These are phyloP conservation scores for Thermophis baileyi DNA, from an alignment of 2,113 vertebrate species.

Conservation along the genomic window DNA sequence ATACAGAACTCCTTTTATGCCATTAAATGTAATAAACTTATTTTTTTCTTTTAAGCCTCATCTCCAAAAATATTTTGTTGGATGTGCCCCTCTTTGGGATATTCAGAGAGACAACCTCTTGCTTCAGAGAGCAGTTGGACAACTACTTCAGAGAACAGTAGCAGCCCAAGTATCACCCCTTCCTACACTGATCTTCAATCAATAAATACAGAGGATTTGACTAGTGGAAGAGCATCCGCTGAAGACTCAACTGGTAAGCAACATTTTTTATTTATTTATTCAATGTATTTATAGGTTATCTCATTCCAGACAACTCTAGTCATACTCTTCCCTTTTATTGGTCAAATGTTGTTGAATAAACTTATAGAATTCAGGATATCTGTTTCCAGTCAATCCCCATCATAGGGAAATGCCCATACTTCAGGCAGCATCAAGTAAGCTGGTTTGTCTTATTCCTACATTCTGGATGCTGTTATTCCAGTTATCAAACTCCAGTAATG, in stretches of 20 bases:
- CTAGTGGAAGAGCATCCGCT: slow-evolving; percentile 63
- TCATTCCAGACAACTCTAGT: background rate
- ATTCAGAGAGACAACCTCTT: slow-evolving; percentile 57
- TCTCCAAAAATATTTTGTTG: slow-evolving; percentile 63
- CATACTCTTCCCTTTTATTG: slow-evolving; percentile 2
- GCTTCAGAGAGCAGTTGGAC: slow-evolving; percentile 75
- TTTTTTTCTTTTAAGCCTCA: slow-evolving; percentile 46
- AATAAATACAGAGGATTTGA: slow-evolving; percentile 64
- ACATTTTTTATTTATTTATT: background rate
- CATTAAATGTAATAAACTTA: background rate
- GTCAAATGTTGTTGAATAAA: background rate
- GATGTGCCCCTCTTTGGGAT: slow-evolving; percentile 64
- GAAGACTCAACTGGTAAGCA: slow-evolving; percentile 71
- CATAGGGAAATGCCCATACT: too few relatives aligned
- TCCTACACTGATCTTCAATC: slow-evolving; percentile 72
- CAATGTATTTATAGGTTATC: background rate
- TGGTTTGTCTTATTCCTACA: background rate
- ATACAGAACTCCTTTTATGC: background rate
- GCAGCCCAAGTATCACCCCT: slow-evolving; percentile 70
- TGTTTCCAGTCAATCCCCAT: background rate
- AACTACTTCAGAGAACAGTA: slow-evolving; percentile 71
- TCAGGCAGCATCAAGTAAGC: background rate
- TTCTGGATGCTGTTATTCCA: background rate
- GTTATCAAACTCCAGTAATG: background rate
- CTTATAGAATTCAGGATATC: background rate